Conservation (phyloP, 2,113 vertebrate genomes). For the Rostratula benghalensis region DNA sequence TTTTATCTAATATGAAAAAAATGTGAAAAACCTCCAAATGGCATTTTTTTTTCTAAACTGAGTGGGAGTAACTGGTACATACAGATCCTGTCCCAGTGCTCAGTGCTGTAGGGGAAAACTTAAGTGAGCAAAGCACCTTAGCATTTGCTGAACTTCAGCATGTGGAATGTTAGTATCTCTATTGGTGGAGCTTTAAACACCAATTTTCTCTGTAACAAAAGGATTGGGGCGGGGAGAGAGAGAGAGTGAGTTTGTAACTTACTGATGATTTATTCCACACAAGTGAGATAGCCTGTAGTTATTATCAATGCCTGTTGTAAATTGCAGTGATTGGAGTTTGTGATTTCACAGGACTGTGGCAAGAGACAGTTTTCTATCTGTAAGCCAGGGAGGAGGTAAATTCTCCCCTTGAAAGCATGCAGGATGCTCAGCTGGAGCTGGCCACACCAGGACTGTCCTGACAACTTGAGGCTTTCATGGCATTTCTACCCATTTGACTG, state of each 20-base stretch:
- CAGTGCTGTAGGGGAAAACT: neutral
- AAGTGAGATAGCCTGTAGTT: neutral
- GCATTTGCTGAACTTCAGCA: neutral
- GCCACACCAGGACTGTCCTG: neutral
- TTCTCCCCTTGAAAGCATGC: neutral
- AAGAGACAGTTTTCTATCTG: neutral
- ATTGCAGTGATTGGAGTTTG: neutral
- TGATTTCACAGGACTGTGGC: neutral
- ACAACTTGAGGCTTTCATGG: neutral
- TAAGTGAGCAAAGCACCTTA: neutral
- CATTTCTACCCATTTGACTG: neutral
- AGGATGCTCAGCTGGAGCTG: neutral
- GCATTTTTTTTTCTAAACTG: neutral
- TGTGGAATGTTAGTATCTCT: neutral
- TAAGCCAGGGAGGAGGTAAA: neutral
- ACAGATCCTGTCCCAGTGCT: accelerated
- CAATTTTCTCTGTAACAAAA: neutral
- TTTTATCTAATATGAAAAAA: neutral
- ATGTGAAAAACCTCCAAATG: neutral
- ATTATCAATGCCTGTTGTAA: neutral
- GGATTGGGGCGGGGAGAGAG: neutral
- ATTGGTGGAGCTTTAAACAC: accelerated
- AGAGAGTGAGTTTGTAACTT: neutral
- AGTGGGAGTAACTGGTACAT: neutral
- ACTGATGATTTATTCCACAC: neutral